phyloP scores from a whole-genome alignment of 1,140 invertebrate genomes.

The Homalodisca vitripennis region DNA sequence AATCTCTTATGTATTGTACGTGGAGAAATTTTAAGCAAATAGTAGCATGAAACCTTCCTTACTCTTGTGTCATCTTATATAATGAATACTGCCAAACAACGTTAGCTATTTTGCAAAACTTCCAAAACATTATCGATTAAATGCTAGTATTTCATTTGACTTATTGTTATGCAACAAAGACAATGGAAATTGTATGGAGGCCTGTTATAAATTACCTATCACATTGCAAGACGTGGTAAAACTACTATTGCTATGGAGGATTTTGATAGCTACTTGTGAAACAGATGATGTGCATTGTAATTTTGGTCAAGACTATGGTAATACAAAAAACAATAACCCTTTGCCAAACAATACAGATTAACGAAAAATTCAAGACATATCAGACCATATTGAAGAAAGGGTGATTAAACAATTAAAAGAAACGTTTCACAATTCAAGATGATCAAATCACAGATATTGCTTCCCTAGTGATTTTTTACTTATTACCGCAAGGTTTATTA shows the following conservation, averaged over 20 bases:
- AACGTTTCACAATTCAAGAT: slow-evolving; percentile 22
- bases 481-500: slow-evolving; percentile 28
- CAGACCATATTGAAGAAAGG: background rate
- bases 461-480: slow-evolving; percentile 24
- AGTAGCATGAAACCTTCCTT: slow-evolving; percentile 31
- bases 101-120: background rate
- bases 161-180: slow-evolving; percentile 3
- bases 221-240: background rate
- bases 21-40: slow-evolving; percentile 28
- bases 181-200: slow-evolving; percentile 13
- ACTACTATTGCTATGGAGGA: slow-evolving; percentile 4
- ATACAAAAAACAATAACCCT: background rate
- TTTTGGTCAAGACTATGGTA: background rate
- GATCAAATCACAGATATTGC: slow-evolving; percentile 28
- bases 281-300: slow-evolving; percentile 4
- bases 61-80: slow-evolving; percentile 22
- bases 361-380: background rate
- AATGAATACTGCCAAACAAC: slow-evolving; percentile 9
- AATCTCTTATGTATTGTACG: slow-evolving; percentile 30
- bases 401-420: slow-evolving; percentile 2
- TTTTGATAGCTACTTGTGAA: no score
- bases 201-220: slow-evolving; percentile 2
- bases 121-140: no score
- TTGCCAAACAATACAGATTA: slow-evolving; percentile 14
- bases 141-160: background rate